These are phyloP conservation scores for Acheta domesticus DNA, from an alignment of 2,888 invertebrate species.

Conservation along the genomic window DNA sequence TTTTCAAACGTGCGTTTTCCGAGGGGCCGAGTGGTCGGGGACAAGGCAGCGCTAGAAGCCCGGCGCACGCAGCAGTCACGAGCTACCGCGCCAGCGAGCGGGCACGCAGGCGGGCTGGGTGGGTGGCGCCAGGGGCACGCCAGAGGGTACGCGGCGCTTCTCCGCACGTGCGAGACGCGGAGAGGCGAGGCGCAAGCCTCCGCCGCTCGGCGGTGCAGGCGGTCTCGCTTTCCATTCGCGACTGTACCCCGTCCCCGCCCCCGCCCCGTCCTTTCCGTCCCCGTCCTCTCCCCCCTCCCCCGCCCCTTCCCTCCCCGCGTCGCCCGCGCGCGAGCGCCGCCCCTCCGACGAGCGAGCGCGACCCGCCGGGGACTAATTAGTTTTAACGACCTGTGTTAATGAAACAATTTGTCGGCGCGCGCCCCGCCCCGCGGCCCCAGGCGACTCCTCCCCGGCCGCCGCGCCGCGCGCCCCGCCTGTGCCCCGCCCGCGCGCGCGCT, in stretches of 20 bases:
- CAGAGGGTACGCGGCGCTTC: too few relatives aligned
- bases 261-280: neutral
- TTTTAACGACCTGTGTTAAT: conserved; percentile 39
- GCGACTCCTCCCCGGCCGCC: neutral
- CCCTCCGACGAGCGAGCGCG: conserved; percentile 21
- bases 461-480: neutral
- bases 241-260: neutral
- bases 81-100: too few relatives aligned
- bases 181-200: neutral
- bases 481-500: neutral
- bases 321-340: conserved; percentile 6
- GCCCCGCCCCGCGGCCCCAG: neutral
- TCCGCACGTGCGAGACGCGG: too few relatives aligned
- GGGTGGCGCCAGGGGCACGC: too few relatives aligned
- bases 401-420: conserved; percentile 37
- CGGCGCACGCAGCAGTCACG: too few relatives aligned
- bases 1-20: too few relatives aligned
- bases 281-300: neutral
- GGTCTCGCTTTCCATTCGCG: conserved; percentile 12
- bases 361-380: conserved; percentile 36
- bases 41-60: too few relatives aligned
- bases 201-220: neutral
- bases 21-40: too few relatives aligned
- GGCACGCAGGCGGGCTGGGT: too few relatives aligned
- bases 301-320: neutral